Percentiles rank a stretch among this genome's conserved stretches.
Evolutionary conservation across 2,888 invertebrate species (phyloP).

Genomic region (Cataglyphis altisquamis): DNA sequence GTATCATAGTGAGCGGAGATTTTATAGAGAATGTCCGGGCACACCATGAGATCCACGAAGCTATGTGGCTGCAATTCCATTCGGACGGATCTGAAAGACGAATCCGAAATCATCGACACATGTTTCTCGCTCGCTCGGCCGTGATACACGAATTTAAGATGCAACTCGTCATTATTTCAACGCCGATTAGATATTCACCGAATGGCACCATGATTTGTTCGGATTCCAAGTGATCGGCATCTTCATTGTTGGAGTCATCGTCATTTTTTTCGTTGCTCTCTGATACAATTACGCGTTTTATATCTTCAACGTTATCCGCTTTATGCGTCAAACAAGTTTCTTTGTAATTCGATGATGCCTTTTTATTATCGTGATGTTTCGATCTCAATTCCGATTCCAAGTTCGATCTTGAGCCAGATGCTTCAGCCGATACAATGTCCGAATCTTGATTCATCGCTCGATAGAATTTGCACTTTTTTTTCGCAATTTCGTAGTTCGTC

Average conservation of each 20-base stretch:
- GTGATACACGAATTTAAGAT: neutral
- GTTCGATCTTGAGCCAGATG: neutral
- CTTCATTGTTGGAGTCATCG: conserved; percentile 69
- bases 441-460: neutral
- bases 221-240: conserved; percentile 81
- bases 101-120: neutral
- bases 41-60: conserved; percentile 89
- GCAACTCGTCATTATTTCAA: neutral
- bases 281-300: conserved; percentile 38
- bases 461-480: neutral
- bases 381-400: neutral
- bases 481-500: neutral
- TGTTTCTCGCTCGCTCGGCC: neutral
- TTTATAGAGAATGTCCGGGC: conserved; percentile 88
- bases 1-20: conserved; percentile 86
- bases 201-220: conserved; percentile 87
- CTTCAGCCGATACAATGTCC: neutral
- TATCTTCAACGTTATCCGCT: conserved; percentile 9
- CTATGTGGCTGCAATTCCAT: conserved; percentile 89
- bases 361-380: neutral
- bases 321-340: conserved; percentile 9
- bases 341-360: conserved; percentile 9
- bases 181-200: conserved; percentile 84
- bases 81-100: conserved; percentile 88
- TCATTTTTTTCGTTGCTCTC: conserved; percentile 21